Evolutionary conservation across 2,888 invertebrate species (phyloP).

Genomic region (Acronicta psi): DNA sequence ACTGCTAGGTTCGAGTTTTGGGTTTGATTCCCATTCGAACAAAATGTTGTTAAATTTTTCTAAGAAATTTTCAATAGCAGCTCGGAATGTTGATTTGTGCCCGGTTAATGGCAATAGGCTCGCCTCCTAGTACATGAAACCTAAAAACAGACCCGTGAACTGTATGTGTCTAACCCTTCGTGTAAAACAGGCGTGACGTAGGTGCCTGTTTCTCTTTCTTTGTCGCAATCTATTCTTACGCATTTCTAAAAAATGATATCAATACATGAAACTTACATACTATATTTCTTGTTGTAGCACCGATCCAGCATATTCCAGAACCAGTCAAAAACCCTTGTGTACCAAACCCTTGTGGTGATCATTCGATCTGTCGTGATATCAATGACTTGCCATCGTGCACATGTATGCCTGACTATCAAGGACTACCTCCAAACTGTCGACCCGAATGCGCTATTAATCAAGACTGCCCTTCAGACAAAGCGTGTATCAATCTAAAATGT

Average conservation of each 20-base stretch:
- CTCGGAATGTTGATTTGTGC: too few relatives aligned
- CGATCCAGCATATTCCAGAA: slow-evolving; percentile 66
- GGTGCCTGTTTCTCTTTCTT: slow-evolving; percentile 1
- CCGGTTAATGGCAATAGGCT: too few relatives aligned
- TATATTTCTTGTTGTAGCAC: slow-evolving; percentile 58
- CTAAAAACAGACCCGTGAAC: too few relatives aligned
- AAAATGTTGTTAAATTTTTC: too few relatives aligned
- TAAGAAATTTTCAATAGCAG: too few relatives aligned
- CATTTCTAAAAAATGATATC: background rate
- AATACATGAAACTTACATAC: background rate
- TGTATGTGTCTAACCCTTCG: too few relatives aligned
- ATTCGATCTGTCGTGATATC: slow-evolving; percentile 90
- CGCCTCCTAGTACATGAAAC: too few relatives aligned
- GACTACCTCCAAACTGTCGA: slow-evolving; percentile 92
- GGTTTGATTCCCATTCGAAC: too few relatives aligned
- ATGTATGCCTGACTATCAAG: slow-evolving; percentile 90
- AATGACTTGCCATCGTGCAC: slow-evolving; percentile 91
- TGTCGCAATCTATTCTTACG: background rate
- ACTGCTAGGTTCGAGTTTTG: too few relatives aligned
- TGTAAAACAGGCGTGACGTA: too few relatives aligned
- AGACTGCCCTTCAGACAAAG: slow-evolving; percentile 92
- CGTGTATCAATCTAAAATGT: slow-evolving; percentile 93
- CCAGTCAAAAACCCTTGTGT: slow-evolving; percentile 90
- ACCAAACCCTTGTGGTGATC: slow-evolving; percentile 92
- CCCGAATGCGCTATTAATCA: slow-evolving; percentile 93